phyloP scores from a whole-genome alignment of 2,888 invertebrate genomes.

The Lottia gigantea region DNA sequence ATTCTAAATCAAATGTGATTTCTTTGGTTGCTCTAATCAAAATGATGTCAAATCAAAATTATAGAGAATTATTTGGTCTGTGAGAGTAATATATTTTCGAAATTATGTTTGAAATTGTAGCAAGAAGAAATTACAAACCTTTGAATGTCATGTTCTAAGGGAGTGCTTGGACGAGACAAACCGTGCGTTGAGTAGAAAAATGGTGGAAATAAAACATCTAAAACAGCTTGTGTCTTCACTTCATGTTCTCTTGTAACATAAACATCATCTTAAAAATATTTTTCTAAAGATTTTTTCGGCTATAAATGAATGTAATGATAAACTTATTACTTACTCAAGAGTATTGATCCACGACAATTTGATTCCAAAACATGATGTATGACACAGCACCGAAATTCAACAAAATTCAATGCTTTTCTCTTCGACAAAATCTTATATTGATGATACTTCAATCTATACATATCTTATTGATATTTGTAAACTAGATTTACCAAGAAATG shows the following conservation, averaged over 20 bases:
- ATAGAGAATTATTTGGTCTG: too few relatives aligned
- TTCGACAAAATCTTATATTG: too few relatives aligned
- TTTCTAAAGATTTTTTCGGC: not conserved
- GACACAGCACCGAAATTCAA: too few relatives aligned
- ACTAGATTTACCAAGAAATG: too few relatives aligned
- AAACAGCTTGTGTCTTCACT: slow-evolving; percentile 39
- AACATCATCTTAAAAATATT: slow-evolving; percentile 9
- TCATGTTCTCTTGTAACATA: slow-evolving; percentile 32
- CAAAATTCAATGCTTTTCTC: too few relatives aligned
- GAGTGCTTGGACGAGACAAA: slow-evolving; percentile 62
- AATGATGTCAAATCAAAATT: too few relatives aligned
- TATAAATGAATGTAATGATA: slow-evolving; percentile 6
- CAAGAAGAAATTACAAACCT: slow-evolving; percentile 38
- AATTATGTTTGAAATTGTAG: too few relatives aligned
- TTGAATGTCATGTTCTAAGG: slow-evolving; percentile 44
- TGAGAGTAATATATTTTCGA: too few relatives aligned
- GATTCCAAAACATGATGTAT: not conserved
- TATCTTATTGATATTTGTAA: too few relatives aligned
- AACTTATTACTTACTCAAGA: slow-evolving; percentile 12
- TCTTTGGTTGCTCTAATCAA: too few relatives aligned
- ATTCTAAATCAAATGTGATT: too few relatives aligned
- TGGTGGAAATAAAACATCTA: slow-evolving; percentile 63
- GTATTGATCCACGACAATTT: not conserved
- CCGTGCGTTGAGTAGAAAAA: slow-evolving; percentile 65
- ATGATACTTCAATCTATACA: too few relatives aligned